Conservation (phyloP, 1,140 invertebrate species). For the Gryllus bimaculatus region DNA sequence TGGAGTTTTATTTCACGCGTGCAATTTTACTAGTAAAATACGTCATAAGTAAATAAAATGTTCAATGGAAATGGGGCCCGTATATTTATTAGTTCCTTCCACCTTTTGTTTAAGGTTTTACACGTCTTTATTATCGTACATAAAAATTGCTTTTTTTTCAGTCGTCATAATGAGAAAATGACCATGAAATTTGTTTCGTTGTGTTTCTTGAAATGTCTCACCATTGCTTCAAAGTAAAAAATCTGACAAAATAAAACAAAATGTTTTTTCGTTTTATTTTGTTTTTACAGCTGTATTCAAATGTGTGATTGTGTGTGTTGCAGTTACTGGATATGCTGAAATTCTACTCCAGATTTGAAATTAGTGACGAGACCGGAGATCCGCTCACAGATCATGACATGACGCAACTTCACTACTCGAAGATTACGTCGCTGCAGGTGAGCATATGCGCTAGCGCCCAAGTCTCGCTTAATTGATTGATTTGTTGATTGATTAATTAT, state of each 20-base stretch:
- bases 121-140: no score
- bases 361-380: slow-evolving; percentile 92
- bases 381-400: slow-evolving; percentile 89
- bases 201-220: neutral
- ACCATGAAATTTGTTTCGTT: no score
- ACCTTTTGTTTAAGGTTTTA: no score
- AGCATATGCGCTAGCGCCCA: slow-evolving; percentile 1
- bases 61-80: no score
- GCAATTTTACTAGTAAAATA: no score
- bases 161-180: no score
- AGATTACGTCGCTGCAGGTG: slow-evolving; percentile 82
- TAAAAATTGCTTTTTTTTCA: no score
- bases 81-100: no score
- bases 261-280: neutral
- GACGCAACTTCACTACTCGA: slow-evolving; percentile 83
- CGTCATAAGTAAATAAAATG: no score
- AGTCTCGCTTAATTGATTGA: neutral
- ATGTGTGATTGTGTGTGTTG: slow-evolving; percentile 31
- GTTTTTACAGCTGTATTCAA: slow-evolving; percentile 19
- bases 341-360: slow-evolving; percentile 96
- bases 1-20: no score
- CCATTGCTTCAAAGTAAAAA: neutral
- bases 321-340: slow-evolving; percentile 91
- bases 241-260: neutral
- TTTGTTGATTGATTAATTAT: neutral